These are phyloP conservation scores for Eueides isabella DNA, from an alignment of 1,140 invertebrate species.

Conservation along the genomic window DNA sequence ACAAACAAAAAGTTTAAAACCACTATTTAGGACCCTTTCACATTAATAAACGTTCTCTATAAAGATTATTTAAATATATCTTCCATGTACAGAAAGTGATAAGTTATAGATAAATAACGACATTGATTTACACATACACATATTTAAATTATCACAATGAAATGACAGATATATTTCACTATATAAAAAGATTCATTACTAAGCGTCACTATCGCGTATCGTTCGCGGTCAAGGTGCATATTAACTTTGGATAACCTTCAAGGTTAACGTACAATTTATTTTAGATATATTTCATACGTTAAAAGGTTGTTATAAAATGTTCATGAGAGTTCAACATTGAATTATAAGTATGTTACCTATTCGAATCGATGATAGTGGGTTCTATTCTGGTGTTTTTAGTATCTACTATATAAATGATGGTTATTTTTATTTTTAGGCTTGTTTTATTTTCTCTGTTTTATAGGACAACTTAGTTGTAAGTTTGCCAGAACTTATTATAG, in stretches of 20 bases:
- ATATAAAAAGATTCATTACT: conserved; percentile 24
- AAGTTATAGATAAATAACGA: too few species aligned
- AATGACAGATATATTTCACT: background rate
- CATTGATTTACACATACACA: background rate
- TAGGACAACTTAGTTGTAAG: too few species aligned
- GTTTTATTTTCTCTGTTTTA: too few species aligned
- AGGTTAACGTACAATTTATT: conserved; percentile 8
- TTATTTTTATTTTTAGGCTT: too few species aligned
- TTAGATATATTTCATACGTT: background rate
- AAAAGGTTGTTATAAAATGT: background rate
- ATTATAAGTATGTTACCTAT: background rate
- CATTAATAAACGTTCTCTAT: too few species aligned
- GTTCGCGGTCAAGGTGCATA: conserved; percentile 41
- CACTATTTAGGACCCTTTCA: too few species aligned
- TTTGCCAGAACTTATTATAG: too few species aligned
- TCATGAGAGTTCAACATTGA: background rate
- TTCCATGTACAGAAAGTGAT: too few species aligned
- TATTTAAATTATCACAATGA: background rate
- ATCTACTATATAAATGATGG: too few species aligned
- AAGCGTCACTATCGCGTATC: background rate
- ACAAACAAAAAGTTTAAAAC: too few species aligned
- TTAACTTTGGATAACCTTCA: conserved; percentile 44
- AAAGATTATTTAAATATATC: too few species aligned
- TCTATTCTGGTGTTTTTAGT: too few species aligned
- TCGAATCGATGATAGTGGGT: background rate